These are phyloP conservation scores for Orius laevigatus DNA, from an alignment of 1,140 invertebrate species.

Conservation along the genomic window DNA sequence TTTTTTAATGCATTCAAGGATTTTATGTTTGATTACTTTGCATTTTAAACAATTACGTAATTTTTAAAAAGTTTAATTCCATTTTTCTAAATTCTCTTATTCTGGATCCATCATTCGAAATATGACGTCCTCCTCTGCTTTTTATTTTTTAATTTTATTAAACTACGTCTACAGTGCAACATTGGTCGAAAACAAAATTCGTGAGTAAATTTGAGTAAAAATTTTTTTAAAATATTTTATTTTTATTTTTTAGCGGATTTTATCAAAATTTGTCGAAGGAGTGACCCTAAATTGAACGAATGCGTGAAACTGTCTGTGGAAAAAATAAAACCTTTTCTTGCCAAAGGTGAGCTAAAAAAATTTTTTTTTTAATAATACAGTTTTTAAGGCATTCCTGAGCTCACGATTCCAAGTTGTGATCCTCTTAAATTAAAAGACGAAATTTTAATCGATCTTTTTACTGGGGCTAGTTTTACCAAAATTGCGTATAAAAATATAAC, in stretches of 20 bases:
- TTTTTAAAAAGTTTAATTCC: no score
- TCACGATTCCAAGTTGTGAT: conserved; percentile 42
- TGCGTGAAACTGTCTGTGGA: conserved; percentile 32
- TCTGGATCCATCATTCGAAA: no score
- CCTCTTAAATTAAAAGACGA: conserved; percentile 28
- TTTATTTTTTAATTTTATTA: no score
- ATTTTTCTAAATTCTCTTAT: no score
- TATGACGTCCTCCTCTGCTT: no score
- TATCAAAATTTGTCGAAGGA: conserved; percentile 41
- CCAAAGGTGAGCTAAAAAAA: conserved; percentile 9
- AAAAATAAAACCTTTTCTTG: conserved; percentile 14
- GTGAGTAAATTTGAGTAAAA: background rate
- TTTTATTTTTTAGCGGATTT: conserved; percentile 23
- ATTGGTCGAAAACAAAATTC: background rate
- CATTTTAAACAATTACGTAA: no score
- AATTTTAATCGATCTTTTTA: no score
- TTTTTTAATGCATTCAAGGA: no score
- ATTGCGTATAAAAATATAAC: no score
- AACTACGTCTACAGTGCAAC: background rate
- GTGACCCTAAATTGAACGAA: conserved; percentile 36
- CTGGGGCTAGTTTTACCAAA: no score
- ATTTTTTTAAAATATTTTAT: conserved; percentile 3
- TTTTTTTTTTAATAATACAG: background rate
- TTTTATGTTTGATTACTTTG: no score
- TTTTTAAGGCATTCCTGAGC: conserved; percentile 35